Percentiles rank a stretch among this genome's conserved stretches.
Evolutionary conservation across 2,113 vertebrate species (phyloP).

Genomic region (Cyprinus carpio): DNA sequence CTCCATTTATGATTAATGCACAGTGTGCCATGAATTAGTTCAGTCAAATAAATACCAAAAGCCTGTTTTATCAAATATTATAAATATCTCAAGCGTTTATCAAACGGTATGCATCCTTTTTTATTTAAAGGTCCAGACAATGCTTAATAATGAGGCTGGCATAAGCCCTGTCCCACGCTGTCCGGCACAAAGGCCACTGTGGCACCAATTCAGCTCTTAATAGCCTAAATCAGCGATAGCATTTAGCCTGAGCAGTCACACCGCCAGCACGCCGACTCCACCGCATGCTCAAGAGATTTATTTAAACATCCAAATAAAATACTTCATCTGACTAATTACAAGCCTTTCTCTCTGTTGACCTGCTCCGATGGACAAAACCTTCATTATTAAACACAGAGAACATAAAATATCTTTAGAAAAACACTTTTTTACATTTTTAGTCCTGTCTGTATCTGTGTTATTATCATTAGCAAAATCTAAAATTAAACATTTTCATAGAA

Average conservation of each 20-base stretch:
- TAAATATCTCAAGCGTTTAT: slow-evolving; percentile 11
- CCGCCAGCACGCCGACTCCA: slow-evolving; percentile 69
- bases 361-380: not conserved
- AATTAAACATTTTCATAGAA: too few species aligned
- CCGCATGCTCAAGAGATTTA: slow-evolving; percentile 43
- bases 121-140: slow-evolving; percentile 70
- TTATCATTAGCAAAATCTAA: too few species aligned
- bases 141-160: slow-evolving; percentile 74
- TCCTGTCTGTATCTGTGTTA: too few species aligned
- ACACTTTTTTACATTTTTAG: too few species aligned
- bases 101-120: not conserved
- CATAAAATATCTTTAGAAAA: too few species aligned
- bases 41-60: not conserved
- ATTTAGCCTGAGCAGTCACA: slow-evolving; percentile 52
- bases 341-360: not conserved
- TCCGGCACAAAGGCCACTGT: slow-evolving; percentile 55
- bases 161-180: slow-evolving; percentile 49
- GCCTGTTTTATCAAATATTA: not conserved
- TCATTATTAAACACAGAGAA: not conserved
- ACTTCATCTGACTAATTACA: slow-evolving; percentile 55
- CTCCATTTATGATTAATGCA: slow-evolving; percentile 37
- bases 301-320: slow-evolving; percentile 70
- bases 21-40: not conserved
- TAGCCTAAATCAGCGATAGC: slow-evolving; percentile 76
- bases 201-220: slow-evolving; percentile 72